These are phyloP conservation scores for Brachycybe producta DNA, from an alignment of 2,888 invertebrate genomes.

Conservation along the genomic window DNA sequence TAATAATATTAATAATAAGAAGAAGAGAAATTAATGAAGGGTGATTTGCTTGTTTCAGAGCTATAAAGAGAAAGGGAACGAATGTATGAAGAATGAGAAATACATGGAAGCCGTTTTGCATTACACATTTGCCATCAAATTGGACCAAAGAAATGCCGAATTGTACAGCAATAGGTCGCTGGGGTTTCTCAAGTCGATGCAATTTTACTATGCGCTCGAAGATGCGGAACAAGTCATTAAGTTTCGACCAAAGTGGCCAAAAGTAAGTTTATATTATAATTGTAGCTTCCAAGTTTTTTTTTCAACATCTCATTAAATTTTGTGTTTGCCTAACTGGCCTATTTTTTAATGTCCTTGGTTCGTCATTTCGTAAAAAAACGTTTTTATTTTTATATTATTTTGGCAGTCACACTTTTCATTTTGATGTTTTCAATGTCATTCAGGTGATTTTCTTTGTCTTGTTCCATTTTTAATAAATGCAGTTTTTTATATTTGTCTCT, in stretches of 20 bases:
- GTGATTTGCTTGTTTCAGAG: conserved; percentile 44
- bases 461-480: too few species aligned
- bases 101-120: conserved; percentile 61
- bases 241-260: conserved; percentile 63
- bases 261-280: conserved; percentile 46
- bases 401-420: too few species aligned
- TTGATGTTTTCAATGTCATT: too few species aligned
- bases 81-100: conserved; percentile 56
- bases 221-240: conserved; percentile 64
- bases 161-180: conserved; percentile 67
- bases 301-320: too few species aligned
- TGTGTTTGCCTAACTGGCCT: neutral
- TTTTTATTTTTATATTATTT: too few species aligned
- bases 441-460: too few species aligned
- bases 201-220: conserved; percentile 59
- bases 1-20: too few species aligned
- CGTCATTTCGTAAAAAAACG: neutral
- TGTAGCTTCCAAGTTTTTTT: conserved; percentile 2
- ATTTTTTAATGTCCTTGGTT: neutral
- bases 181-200: conserved; percentile 62
- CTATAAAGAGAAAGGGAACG: conserved; percentile 59
- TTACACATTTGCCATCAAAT: conserved; percentile 64
- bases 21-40: too few species aligned
- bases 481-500: too few species aligned
- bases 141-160: conserved; percentile 54